Conservation (phyloP, 2,888 invertebrate genomes). For the Phortica okadai region DNA sequence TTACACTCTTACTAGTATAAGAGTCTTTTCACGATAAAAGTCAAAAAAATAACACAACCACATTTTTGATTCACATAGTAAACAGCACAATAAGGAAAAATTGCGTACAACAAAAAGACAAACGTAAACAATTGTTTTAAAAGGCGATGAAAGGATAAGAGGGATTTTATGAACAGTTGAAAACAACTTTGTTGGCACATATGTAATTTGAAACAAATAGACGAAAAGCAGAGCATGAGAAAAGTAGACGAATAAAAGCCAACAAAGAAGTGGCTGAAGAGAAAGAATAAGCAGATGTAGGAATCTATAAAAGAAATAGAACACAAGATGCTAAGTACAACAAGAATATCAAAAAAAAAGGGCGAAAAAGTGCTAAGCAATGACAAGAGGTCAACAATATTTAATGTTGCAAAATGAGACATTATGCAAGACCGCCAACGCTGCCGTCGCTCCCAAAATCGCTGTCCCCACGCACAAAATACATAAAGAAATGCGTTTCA, state of each 20-base stretch:
- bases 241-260: conserved; percentile 13
- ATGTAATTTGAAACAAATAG: conserved; percentile 58
- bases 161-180: conserved; percentile 66
- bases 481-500: too few relatives aligned
- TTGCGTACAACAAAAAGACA: neutral
- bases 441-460: neutral
- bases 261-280: neutral
- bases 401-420: conserved; percentile 3
- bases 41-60: too few relatives aligned
- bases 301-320: neutral
- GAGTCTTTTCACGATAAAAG: too few relatives aligned
- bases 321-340: neutral
- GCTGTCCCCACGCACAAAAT: neutral
- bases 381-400: neutral
- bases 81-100: neutral
- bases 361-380: neutral
- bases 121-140: neutral
- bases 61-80: too few relatives aligned
- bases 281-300: neutral
- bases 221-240: conserved; percentile 40
- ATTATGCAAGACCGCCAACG: neutral
- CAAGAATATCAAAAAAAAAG: neutral
- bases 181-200: conserved; percentile 65
- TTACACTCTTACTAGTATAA: too few relatives aligned
- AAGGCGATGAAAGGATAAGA: conserved; percentile 53